A percentile compares a stretch with the other conserved stretches of the same genome.
Conservation (phyloP, 2,113 vertebrate genomes). For the Piaya cayana region DNA sequence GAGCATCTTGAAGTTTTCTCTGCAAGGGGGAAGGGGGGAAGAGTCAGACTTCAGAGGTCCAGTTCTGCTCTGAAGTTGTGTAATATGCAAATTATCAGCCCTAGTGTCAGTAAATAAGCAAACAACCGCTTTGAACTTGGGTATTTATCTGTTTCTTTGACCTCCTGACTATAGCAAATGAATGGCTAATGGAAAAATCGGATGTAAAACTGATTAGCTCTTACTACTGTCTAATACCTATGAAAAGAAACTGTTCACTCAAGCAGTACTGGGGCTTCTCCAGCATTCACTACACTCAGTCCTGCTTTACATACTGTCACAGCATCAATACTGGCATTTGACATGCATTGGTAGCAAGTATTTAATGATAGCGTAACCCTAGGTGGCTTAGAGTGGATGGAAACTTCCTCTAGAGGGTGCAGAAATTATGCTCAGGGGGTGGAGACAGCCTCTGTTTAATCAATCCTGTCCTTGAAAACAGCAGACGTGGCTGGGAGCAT, state of each 20-base stretch:
- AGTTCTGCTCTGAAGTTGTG: neutral
- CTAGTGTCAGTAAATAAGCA: neutral
- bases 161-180: neutral
- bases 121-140: neutral
- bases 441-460: neutral
- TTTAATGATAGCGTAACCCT: neutral
- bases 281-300: neutral
- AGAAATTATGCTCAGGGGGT: neutral
- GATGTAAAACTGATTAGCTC: neutral
- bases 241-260: neutral
- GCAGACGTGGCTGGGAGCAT: neutral
- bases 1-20: neutral
- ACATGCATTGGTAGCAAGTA: accelerated
- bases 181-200: neutral
- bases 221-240: neutral
- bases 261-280: neutral
- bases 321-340: neutral
- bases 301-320: neutral
- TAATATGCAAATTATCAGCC: neutral
- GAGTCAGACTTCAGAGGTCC: neutral
- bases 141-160: neutral
- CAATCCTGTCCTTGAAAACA: neutral
- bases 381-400: neutral
- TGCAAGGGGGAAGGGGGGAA: neutral
- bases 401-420: neutral